Evolutionary conservation across 2,888 invertebrate genomes (phyloP), one percentile per base, ranked within the genome.

Genomic region (Parasteatoda lunata): DNA sequence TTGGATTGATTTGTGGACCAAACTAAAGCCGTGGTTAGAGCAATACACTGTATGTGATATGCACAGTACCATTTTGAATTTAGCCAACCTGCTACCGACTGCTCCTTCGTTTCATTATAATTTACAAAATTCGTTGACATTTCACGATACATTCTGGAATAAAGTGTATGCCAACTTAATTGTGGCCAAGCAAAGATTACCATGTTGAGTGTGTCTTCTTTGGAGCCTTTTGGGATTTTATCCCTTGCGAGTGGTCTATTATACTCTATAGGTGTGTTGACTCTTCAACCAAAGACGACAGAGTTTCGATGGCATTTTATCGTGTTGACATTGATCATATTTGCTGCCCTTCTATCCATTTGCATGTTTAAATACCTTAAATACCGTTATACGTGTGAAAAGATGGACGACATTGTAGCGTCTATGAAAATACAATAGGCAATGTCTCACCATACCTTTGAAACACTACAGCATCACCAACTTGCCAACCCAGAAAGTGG

Each of bases 261-360:
- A 15, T 81, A 81, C 49, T 81, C 75, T 0, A 81, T 81, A 48
- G 69, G 68, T 5, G 69, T 81, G 7, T 48, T 81, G 15, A 81
- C 75, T 4, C 47, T 78, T 13, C 30, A 78, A 59, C 13, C 75
- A 4, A n/a, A 45, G 13, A n/a, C n/a, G n/a, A n/a, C n/a, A n/a
- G 5, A 75, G 9, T 81, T 30, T 52, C 68, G 69, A 4, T 52
- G 6, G 1, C 75, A 68, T 75, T 81, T 81, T 54, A 54, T 75
- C 66, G 47, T 81, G 3, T 48, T 81, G 45, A 81, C 81, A 4
- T 15, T 81, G 0, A 75, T 81, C 11, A 69, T 81, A n/a, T 75
- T 81, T 15, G 2, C 59, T 5, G 73, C 69, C 0, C 59, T 81
- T 0, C 6, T 69, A 8, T 47, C 68, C 59, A 75, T 81, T 8